Conservation (phyloP, 2,888 invertebrate genomes). For the Amaurobius ferox region DNA sequence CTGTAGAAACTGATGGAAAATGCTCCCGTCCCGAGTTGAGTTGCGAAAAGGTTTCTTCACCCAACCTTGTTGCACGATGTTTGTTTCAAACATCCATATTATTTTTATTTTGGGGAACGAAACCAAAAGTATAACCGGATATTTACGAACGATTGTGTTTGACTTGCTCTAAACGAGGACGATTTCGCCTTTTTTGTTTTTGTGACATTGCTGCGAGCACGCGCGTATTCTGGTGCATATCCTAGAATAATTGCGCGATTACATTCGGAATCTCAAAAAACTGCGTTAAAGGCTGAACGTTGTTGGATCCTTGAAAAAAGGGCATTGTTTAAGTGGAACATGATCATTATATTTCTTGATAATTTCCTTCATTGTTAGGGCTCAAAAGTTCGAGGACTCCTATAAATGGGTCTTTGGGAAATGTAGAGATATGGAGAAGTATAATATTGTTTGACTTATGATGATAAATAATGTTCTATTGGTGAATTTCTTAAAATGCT, state of each 20-base stretch:
- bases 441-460: too few relatives aligned
- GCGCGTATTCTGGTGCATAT: not conserved
- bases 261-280: not conserved
- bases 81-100: not conserved
- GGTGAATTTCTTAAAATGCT: too few relatives aligned
- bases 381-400: too few relatives aligned
- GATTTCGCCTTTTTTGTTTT: not conserved
- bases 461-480: too few relatives aligned
- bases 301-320: too few relatives aligned
- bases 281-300: too few relatives aligned
- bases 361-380: too few relatives aligned
- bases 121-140: not conserved
- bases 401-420: too few relatives aligned
- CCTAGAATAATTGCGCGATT: not conserved
- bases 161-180: not conserved
- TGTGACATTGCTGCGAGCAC: not conserved
- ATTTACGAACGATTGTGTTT: not conserved
- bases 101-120: not conserved
- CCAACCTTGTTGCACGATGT: not conserved
- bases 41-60: not conserved
- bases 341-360: too few relatives aligned
- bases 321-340: too few relatives aligned
- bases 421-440: too few relatives aligned
- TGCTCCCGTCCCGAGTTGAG: too few relatives aligned
- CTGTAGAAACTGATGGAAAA: not conserved